Conservation (phyloP, 2,113 vertebrate species). For the Helogale parvula region DNA sequence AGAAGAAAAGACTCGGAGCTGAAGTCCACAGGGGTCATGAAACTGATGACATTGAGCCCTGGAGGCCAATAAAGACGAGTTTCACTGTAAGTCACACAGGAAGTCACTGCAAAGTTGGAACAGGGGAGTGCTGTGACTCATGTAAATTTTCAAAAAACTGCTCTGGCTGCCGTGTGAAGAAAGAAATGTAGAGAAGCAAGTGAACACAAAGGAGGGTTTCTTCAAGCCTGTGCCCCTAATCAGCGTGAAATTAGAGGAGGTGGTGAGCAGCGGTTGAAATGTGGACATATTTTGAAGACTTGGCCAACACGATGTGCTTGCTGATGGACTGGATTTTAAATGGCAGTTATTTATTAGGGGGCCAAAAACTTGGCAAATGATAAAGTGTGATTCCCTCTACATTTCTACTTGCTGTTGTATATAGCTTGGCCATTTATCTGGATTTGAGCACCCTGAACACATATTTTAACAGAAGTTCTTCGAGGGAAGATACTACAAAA, state of each 20-base stretch:
- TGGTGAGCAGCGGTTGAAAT: neutral
- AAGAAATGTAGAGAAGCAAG: neutral
- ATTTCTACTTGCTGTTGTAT: neutral
- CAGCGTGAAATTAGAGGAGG: accelerated
- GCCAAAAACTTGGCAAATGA: neutral
- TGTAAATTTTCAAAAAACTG: neutral
- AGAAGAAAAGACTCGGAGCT: neutral
- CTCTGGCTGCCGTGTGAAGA: neutral
- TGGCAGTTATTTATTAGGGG: neutral
- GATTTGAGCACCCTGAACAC: neutral
- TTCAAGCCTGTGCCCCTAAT: neutral
- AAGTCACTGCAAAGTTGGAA: neutral
- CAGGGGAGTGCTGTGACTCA: neutral
- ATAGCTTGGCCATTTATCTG: neutral
- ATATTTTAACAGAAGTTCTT: neutral
- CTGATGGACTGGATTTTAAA: neutral
- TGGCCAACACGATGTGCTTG: neutral
- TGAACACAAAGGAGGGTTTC: neutral
- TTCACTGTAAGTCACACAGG: neutral
- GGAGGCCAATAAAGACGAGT: neutral
- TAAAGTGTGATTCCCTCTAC: neutral
- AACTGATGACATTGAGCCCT: neutral
- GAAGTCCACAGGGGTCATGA: neutral
- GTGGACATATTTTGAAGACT: neutral
- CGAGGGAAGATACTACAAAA: neutral